Evolutionary conservation across 2,888 invertebrate genomes (phyloP).

Genomic region (Sturmia bella): DNA sequence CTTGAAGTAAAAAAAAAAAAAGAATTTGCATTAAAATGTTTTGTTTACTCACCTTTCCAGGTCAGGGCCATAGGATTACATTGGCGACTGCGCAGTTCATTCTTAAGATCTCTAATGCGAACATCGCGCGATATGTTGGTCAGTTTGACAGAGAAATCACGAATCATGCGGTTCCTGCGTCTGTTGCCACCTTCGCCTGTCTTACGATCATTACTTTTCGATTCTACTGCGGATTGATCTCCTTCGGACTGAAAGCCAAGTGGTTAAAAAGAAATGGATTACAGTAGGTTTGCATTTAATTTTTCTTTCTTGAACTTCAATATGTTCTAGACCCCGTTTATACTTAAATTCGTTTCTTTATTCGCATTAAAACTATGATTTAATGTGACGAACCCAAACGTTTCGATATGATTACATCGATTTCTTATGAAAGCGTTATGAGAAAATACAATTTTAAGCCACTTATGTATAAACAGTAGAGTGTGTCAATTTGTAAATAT

Average conservation of each 20-base stretch:
- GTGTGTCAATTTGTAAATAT: no score
- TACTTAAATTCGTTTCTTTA: no score
- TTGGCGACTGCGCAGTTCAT: conserved; percentile 87
- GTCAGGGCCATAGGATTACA: conserved; percentile 89
- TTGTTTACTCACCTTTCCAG: conserved; percentile 86
- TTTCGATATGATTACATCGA: no score
- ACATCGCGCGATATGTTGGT: conserved; percentile 88
- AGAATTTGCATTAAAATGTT: not conserved
- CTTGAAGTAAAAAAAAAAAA: not conserved
- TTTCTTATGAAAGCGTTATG: no score
- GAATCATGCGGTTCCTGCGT: conserved; percentile 75
- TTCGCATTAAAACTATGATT: no score
- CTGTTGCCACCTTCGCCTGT: conserved; percentile 73
- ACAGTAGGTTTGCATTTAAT: no score
- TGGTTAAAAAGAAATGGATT: no score
- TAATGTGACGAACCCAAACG: no score
- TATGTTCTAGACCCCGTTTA: no score
- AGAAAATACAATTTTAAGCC: no score
- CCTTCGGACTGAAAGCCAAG: conserved; percentile 77
- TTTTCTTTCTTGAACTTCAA: no score
- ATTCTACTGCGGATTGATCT: conserved; percentile 79
- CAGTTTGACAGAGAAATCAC: conserved; percentile 83
- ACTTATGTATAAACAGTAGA: no score
- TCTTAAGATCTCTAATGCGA: conserved; percentile 88
- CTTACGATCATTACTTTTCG: conserved; percentile 79